A percentile compares a stretch with the other conserved stretches of the same genome.
Evolutionary conservation across 2,113 vertebrate species (phyloP).

Genomic region (Thymallus thymallus): DNA sequence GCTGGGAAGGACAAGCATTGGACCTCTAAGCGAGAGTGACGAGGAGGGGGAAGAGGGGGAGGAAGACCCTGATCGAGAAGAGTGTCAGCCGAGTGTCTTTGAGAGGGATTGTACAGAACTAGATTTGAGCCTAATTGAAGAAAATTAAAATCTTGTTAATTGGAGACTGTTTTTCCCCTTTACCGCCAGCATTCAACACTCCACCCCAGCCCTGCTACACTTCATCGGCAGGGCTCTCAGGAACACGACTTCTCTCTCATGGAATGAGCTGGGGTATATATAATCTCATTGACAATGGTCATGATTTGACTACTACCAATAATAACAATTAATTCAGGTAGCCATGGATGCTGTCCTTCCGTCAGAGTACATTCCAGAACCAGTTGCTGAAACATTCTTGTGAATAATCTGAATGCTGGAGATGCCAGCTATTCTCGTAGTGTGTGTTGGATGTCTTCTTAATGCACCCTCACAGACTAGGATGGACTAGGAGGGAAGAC

Average conservation of each 20-base stretch:
- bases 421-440: slow-evolving; percentile 29
- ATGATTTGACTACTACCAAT: slow-evolving; percentile 64
- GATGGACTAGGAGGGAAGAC: slow-evolving; percentile 28
- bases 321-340: slow-evolving; percentile 50
- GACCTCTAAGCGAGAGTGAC: slow-evolving; percentile 87
- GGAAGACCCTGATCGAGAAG: slow-evolving; percentile 67
- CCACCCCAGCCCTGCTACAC: slow-evolving; percentile 53
- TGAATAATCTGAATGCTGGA: slow-evolving; percentile 46
- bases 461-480: slow-evolving; percentile 27
- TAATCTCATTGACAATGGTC: slow-evolving; percentile 57
- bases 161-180: slow-evolving; percentile 53
- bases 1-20: slow-evolving; percentile 79
- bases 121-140: slow-evolving; percentile 86
- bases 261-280: slow-evolving; percentile 55
- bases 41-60: slow-evolving; percentile 79
- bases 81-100: slow-evolving; percentile 81
- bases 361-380: slow-evolving; percentile 69
- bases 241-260: slow-evolving; percentile 63
- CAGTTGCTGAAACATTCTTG: slow-evolving; percentile 52
- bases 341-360: slow-evolving; percentile 70
- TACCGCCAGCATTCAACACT: slow-evolving; percentile 57
- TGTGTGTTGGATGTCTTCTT: slow-evolving; percentile 40
- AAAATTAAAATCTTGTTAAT: slow-evolving; percentile 78
- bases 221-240: slow-evolving; percentile 76
- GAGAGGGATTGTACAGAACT: slow-evolving; percentile 88